Evolutionary conservation across 1,140 invertebrate genomes (phyloP).

Genomic region (Drosophila novamexicana): DNA sequence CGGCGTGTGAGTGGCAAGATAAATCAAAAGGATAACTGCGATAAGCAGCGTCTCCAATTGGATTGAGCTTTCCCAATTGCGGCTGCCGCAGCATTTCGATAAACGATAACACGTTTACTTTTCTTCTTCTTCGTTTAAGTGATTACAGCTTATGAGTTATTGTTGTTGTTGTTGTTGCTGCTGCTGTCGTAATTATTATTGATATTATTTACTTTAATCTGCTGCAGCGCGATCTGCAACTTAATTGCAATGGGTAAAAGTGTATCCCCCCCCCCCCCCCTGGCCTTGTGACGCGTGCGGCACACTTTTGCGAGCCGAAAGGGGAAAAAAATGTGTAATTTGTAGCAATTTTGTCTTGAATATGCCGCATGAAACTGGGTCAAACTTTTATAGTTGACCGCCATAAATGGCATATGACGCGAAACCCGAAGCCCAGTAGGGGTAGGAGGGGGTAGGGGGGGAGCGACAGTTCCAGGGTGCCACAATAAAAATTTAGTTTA

Average conservation of each 20-base stretch:
- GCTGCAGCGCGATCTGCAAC: constrained; percentile 59
- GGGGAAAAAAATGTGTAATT: constrained; percentile 70
- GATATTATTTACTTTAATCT: constrained; percentile 82
- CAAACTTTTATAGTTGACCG: constrained; percentile 73
- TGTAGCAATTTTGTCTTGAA: constrained; percentile 73
- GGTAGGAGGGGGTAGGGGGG: neutral
- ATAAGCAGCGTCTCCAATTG: constrained; percentile 62
- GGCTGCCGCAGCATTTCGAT: constrained; percentile 11
- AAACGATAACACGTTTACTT: constrained; percentile 69
- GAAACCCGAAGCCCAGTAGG: too few relatives aligned
- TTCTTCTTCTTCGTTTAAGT: constrained; percentile 54
- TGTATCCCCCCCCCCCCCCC: constrained; percentile 15
- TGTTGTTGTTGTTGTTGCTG: constrained; percentile 30
- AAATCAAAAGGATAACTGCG: constrained; percentile 77
- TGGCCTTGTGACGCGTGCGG: constrained; percentile 69
- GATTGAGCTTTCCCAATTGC: constrained; percentile 23
- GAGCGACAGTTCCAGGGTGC: constrained; percentile 41
- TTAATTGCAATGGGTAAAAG: constrained; percentile 76
- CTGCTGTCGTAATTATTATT: constrained; percentile 48
- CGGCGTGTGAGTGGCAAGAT: constrained; percentile 65
- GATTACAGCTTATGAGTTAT: constrained; percentile 80
- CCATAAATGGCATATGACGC: constrained; percentile 69
- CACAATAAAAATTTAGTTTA: constrained; percentile 81
- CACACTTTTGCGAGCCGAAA: constrained; percentile 78
- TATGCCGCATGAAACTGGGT: constrained; percentile 64